A percentile compares a stretch with the other conserved stretches of the same genome.
phyloP scores from a whole-genome alignment of 2,113 vertebrate genomes.

The Pithys albifrons region DNA sequence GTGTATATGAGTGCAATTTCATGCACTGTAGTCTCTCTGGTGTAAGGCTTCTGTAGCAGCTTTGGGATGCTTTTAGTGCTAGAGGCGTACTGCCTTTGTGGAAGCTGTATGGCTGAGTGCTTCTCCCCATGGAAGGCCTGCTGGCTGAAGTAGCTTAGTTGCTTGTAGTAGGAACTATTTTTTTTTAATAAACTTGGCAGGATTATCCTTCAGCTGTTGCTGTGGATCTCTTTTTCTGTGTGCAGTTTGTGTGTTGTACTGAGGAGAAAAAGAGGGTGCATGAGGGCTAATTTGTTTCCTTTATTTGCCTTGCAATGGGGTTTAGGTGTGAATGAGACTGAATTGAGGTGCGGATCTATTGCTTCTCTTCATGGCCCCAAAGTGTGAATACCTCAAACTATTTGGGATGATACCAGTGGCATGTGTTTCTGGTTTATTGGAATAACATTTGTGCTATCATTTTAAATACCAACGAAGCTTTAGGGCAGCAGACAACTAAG shows the following conservation, averaged over 20 bases:
- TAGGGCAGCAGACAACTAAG: neutral
- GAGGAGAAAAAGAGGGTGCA: neutral
- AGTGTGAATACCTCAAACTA: neutral
- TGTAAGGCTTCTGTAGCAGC: neutral
- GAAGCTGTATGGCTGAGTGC: neutral
- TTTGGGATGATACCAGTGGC: neutral
- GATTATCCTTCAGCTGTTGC: neutral
- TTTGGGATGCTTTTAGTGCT: neutral
- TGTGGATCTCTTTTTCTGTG: neutral
- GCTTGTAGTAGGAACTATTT: neutral
- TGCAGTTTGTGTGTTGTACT: neutral
- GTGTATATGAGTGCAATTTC: neutral
- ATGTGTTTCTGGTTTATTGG: neutral
- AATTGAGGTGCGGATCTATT: neutral
- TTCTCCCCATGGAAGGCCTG: neutral
- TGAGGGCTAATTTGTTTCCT: neutral
- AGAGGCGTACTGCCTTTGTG: fast-evolving
- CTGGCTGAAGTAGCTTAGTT: neutral
- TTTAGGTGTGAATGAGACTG: neutral
- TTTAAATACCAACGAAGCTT: neutral
- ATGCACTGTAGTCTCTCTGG: neutral
- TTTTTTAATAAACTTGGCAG: neutral
- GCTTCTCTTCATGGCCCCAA: neutral
- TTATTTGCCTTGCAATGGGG: neutral
- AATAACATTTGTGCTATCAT: neutral